phyloP scores from a whole-genome alignment of 2,113 vertebrate genomes.

The Symphodus melops region DNA sequence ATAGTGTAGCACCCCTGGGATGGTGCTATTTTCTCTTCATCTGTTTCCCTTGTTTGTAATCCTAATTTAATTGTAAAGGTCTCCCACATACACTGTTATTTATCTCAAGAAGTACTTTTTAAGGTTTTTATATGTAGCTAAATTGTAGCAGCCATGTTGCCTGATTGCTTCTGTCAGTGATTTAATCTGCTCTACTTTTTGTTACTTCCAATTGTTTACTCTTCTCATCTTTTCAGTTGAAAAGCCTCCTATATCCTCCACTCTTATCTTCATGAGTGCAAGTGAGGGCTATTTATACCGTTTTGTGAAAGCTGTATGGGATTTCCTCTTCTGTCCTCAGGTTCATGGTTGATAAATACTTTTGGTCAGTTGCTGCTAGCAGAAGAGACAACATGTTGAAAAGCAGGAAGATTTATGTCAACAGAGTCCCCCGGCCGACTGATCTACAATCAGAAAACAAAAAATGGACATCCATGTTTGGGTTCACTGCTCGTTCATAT shows the following conservation, averaged over 20 bases:
- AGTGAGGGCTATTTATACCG: constrained; percentile 48
- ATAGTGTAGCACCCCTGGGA: too few species aligned
- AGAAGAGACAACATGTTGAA: constrained; percentile 42
- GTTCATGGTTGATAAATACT: constrained; percentile 59
- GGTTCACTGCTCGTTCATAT: constrained; percentile 17
- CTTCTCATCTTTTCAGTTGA: constrained; percentile 12
- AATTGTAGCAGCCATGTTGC: too few species aligned
- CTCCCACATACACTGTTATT: not conserved
- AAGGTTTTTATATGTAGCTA: too few species aligned
- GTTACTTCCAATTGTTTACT: constrained; percentile 17
- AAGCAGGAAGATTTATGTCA: constrained; percentile 67
- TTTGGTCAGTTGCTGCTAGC: constrained; percentile 25
- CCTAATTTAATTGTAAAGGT: too few species aligned
- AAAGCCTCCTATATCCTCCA: not conserved
- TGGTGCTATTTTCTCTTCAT: too few species aligned
- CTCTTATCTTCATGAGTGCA: constrained; percentile 29
- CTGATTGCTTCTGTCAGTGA: constrained; percentile 9
- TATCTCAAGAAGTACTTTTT: too few species aligned
- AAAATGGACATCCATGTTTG: not conserved
- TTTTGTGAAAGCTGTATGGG: constrained; percentile 26
- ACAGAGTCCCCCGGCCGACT: constrained; percentile 52
- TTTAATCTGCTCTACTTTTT: constrained; percentile 9
- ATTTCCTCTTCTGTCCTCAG: constrained; percentile 39
- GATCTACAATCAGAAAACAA: constrained; percentile 36
- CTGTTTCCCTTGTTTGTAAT: too few species aligned